These are phyloP conservation scores for Erythrolamprus reginae DNA, from an alignment of 2,113 vertebrate species.

Conservation along the genomic window DNA sequence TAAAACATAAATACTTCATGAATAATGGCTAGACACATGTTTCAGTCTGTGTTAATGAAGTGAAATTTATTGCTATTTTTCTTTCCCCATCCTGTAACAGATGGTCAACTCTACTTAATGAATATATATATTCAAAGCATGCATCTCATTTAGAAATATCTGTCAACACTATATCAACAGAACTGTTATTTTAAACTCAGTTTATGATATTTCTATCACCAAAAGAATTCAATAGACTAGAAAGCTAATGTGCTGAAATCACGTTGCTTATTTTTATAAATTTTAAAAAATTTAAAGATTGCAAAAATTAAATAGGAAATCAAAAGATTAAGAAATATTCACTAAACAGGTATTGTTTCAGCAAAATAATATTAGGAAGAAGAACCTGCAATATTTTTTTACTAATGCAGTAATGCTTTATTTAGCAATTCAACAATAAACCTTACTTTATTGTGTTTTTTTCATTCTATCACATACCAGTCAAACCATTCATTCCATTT, in stretches of 20 bases:
- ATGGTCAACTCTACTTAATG: conserved; percentile 30
- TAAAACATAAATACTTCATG: conserved; percentile 13
- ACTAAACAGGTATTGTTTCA: neutral
- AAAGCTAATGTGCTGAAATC: conserved; percentile 41
- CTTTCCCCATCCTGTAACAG: conserved; percentile 43
- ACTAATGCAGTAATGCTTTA: neutral
- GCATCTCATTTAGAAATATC: conserved; percentile 35
- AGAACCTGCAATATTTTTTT: neutral
- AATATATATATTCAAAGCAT: conserved; percentile 26
- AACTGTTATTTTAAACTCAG: conserved; percentile 57
- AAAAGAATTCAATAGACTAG: conserved; percentile 51
- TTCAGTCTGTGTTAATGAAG: conserved; percentile 14
- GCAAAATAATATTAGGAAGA: neutral
- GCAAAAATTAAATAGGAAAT: neutral
- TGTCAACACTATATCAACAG: conserved; percentile 45
- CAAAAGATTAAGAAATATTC: neutral
- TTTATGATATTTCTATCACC: conserved; percentile 40
- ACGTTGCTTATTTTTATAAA: conserved; percentile 27
- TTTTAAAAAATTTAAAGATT: conserved; percentile 34
- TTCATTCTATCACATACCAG: neutral
- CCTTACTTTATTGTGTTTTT: neutral
- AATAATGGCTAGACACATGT: conserved; percentile 37
- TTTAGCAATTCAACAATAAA: neutral
- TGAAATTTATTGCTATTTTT: conserved; percentile 29
- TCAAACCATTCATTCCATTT: neutral